Percentiles rank a stretch among this genome's conserved stretches.
Evolutionary conservation across 2,888 invertebrate species (phyloP).

Genomic region (Drosophila mimica): DNA sequence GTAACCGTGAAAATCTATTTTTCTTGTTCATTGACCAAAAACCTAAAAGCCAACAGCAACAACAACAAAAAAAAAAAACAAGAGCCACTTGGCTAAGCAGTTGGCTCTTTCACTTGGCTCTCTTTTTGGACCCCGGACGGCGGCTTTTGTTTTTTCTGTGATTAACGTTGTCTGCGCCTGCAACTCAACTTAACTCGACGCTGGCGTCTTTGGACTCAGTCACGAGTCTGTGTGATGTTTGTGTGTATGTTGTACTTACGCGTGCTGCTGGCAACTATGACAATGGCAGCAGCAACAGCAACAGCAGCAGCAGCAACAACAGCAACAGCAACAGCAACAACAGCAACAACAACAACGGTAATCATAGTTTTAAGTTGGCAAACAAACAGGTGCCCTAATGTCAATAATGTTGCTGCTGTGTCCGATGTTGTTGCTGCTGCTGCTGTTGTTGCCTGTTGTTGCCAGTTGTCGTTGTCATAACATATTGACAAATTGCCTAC

Average conservation of each 20-base stretch:
- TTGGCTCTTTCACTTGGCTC: slow-evolving; percentile 65
- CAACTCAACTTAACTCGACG: slow-evolving; percentile 22
- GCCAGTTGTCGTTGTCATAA: slow-evolving; percentile 59
- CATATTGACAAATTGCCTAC: slow-evolving; percentile 77
- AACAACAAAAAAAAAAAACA: slow-evolving; percentile 13
- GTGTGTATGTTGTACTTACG: slow-evolving; percentile 54
- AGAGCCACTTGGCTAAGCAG: slow-evolving; percentile 44
- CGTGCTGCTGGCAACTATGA: slow-evolving; percentile 65
- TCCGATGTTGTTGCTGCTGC: slow-evolving; percentile 9
- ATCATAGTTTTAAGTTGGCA: slow-evolving; percentile 73
- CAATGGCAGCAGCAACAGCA: slow-evolving; percentile 41
- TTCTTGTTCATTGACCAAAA: slow-evolving; percentile 81
- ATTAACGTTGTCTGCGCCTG: slow-evolving; percentile 65
- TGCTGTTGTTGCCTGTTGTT: slow-evolving; percentile 30
- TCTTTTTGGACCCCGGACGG: slow-evolving; percentile 17
- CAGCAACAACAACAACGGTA: slow-evolving; percentile 66
- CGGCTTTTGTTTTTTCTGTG: slow-evolving; percentile 64
- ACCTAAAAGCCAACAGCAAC: slow-evolving; percentile 41
- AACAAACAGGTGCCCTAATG: slow-evolving; percentile 80
- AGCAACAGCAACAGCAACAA: slow-evolving; percentile 24
- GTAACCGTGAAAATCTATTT: slow-evolving; percentile 79
- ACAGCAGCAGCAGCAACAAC: slow-evolving; percentile 19
- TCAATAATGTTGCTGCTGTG: slow-evolving; percentile 67
- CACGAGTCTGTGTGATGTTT: slow-evolving; percentile 58
- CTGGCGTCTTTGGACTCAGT: slow-evolving; percentile 61